phyloP scores from a whole-genome alignment of 2,888 invertebrate species.

The Platycheirus albimanus region DNA sequence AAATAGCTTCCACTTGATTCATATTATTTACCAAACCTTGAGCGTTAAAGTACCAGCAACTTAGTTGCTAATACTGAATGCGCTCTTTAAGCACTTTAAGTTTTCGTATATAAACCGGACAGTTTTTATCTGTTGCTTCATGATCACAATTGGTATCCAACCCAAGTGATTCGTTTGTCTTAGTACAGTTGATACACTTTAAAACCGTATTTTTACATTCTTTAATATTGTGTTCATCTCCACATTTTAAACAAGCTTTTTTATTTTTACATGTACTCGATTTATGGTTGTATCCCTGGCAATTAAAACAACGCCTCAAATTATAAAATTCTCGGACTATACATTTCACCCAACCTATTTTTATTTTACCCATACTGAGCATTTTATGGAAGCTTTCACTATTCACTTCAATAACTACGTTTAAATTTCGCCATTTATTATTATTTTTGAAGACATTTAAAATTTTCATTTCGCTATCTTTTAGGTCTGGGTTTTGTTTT shows the following conservation, averaged over 20 bases:
- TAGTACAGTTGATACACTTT: constrained; percentile 27
- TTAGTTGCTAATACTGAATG: constrained; percentile 26
- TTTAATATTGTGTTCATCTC: constrained; percentile 15
- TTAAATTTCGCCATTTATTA: constrained; percentile 28
- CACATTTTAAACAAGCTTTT: constrained; percentile 24
- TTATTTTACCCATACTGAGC: constrained; percentile 1
- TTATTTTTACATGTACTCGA: constrained; percentile 18
- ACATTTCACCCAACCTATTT: constrained; percentile 22
- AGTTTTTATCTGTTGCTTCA: constrained; percentile 30
- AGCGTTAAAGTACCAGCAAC: constrained; percentile 17
- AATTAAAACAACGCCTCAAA: constrained; percentile 22
- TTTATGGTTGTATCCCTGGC: constrained; percentile 34
- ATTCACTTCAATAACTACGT: constrained; percentile 15
- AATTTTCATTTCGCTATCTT: constrained; percentile 6
- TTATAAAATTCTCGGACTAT: constrained; percentile 7
- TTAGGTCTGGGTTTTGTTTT: constrained; percentile 20
- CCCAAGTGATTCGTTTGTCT: constrained; percentile 7
- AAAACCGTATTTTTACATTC: neutral
- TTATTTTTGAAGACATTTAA: constrained; percentile 29
- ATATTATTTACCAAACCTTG: constrained; percentile 3
- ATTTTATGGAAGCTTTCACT: constrained; percentile 30
- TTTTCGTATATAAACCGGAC: constrained; percentile 22
- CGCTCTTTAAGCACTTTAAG: constrained; percentile 5
- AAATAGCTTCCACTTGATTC: constrained; percentile 7
- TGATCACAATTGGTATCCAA: constrained; percentile 12